phyloP scores from a whole-genome alignment of 92 coral and sea anemone species.

The Porites rus region DNA sequence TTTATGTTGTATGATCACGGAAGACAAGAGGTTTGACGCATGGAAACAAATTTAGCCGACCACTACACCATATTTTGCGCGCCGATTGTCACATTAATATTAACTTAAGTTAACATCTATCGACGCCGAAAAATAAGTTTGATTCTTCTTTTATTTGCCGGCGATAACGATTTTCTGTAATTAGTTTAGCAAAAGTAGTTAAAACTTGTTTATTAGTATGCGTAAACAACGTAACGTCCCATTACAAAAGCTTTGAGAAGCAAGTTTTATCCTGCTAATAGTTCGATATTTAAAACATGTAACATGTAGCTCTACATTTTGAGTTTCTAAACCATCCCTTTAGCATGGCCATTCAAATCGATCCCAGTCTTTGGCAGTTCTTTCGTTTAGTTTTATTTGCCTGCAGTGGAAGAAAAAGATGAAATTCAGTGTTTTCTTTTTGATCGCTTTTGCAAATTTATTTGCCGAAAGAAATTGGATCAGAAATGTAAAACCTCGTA shows the following conservation, averaged over 20 bases:
- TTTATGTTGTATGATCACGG: not conserved
- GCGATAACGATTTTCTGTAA: conserved; percentile 11
- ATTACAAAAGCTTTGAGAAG: not conserved
- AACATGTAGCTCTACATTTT: no score
- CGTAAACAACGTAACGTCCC: not conserved
- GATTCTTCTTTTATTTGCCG: not conserved
- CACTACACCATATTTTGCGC: conserved; percentile 29
- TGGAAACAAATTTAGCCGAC: conserved; percentile 3
- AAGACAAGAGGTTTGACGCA: not conserved
- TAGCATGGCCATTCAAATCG: no score
- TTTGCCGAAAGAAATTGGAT: not conserved
- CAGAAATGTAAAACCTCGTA: not conserved
- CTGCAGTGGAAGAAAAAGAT: not conserved
- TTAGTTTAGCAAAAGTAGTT: conserved; percentile 19
- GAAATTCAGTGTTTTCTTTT: not conserved
- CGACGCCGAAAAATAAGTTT: conserved; percentile 30
- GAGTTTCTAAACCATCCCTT: no score
- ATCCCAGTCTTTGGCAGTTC: not conserved
- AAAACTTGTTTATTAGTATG: not conserved
- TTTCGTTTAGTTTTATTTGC: not conserved
- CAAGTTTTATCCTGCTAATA: not conserved
- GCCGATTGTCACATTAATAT: conserved; percentile 31
- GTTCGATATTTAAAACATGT: no score
- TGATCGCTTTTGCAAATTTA: not conserved
- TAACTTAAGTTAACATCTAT: conserved; percentile 5